These are phyloP conservation scores for Leuciscus waleckii DNA, from an alignment of 2,797 vertebrate species.

Conservation along the genomic window DNA sequence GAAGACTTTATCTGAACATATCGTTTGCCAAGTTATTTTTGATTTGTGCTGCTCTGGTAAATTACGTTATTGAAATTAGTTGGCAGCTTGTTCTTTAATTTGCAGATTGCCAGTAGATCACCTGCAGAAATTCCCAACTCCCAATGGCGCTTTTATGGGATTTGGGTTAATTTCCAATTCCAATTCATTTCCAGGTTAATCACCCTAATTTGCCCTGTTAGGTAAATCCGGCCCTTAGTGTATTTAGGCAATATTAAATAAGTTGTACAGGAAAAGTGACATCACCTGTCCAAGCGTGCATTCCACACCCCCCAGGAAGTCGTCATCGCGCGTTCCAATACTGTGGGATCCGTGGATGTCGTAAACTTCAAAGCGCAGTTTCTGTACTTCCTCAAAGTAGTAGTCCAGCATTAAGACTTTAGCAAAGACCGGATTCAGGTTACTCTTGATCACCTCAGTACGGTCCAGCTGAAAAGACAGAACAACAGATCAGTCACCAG, in stretches of 20 bases:
- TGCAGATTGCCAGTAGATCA: not conserved
- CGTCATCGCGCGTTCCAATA: constrained; percentile 87
- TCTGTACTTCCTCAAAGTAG: constrained; percentile 97
- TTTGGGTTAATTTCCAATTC: not conserved
- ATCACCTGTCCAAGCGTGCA: constrained; percentile 93
- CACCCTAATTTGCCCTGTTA: not conserved
- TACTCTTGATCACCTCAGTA: constrained; percentile 95
- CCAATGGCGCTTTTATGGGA: not conserved
- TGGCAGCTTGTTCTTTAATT: not conserved
- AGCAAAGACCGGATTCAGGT: constrained; percentile 92
- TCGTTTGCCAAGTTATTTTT: not conserved
- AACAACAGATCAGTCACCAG: constrained; percentile 12
- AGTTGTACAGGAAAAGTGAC: not conserved
- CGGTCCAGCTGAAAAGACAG: constrained; percentile 85
- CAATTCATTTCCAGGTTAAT: too few species aligned
- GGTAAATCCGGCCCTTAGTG: not conserved
- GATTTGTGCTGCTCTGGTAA: not conserved
- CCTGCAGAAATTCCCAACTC: not conserved
- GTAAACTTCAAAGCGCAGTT: constrained; percentile 93
- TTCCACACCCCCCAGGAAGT: constrained; percentile 93
- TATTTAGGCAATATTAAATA: not conserved
- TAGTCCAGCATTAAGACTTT: constrained; percentile 93
- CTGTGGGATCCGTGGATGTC: constrained; percentile 90
- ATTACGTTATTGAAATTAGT: not conserved
- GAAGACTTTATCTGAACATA: not conserved